phyloP scores from a whole-genome alignment of 2,113 vertebrate species.

The Haliaeetus leucogaster region DNA sequence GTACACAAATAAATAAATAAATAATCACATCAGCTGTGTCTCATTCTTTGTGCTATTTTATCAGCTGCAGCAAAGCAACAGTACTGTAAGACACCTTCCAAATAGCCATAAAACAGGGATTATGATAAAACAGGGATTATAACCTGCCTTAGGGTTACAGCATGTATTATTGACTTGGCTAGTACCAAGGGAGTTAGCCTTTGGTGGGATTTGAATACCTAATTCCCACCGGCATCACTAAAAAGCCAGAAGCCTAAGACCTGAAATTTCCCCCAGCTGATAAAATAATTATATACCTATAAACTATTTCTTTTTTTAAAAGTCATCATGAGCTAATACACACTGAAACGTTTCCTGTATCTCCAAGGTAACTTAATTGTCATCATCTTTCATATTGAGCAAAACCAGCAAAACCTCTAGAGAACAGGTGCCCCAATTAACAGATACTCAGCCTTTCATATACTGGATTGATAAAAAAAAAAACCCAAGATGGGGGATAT shows the following conservation, averaged over 20 bases:
- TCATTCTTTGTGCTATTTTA: background rate
- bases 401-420: background rate
- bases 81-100: background rate
- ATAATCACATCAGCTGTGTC: background rate
- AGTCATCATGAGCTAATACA: background rate
- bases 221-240: background rate
- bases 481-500: background rate
- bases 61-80: background rate
- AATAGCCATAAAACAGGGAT: background rate
- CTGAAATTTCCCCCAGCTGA: background rate
- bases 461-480: background rate
- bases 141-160: background rate
- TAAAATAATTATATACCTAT: background rate
- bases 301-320: background rate
- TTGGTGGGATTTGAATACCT: background rate
- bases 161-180: background rate
- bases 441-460: background rate
- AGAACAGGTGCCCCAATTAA: conserved; percentile 3
- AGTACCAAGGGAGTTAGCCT: background rate
- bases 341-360: background rate
- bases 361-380: background rate
- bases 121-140: background rate
- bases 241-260: background rate
- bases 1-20: background rate
- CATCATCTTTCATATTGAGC: background rate